Evolutionary conservation across 2,113 vertebrate genomes (phyloP).

Genomic region (Morphnarchus princeps): DNA sequence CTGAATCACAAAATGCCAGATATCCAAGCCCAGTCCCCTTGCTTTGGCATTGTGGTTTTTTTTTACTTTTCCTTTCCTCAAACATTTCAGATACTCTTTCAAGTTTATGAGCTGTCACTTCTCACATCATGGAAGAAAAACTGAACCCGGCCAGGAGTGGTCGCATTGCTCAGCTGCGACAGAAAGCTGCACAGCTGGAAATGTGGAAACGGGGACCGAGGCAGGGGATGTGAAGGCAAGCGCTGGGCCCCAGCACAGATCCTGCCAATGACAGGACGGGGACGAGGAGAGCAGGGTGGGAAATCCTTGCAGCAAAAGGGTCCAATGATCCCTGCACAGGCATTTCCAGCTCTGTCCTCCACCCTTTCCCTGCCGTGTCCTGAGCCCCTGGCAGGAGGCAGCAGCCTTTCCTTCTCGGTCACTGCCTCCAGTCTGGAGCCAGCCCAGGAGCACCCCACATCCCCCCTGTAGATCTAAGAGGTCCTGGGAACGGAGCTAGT

Average conservation of each 20-base stretch:
- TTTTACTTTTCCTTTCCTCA: background rate
- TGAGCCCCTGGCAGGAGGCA: background rate
- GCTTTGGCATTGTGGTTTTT: background rate
- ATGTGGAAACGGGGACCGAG: accelerated
- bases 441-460: background rate
- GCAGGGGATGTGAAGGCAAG: background rate
- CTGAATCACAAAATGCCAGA: background rate
- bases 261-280: background rate
- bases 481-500: background rate
- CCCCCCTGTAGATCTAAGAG: background rate
- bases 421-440: background rate
- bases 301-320: background rate
- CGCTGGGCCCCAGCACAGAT: background rate
- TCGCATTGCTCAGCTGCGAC: accelerated
- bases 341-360: background rate
- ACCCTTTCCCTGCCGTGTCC: background rate
- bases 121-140: background rate
- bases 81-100: background rate
- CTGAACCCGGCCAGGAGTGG: accelerated
- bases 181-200: background rate
- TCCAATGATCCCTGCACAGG: too few relatives aligned
- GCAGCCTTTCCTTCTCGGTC: background rate
- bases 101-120: background rate
- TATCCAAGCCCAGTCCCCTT: background rate
- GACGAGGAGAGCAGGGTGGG: background rate